Evolutionary conservation across 1,140 invertebrate genomes (phyloP), one percentile per base, ranked within the genome.

Genomic region (Cephus cinctus): DNA sequence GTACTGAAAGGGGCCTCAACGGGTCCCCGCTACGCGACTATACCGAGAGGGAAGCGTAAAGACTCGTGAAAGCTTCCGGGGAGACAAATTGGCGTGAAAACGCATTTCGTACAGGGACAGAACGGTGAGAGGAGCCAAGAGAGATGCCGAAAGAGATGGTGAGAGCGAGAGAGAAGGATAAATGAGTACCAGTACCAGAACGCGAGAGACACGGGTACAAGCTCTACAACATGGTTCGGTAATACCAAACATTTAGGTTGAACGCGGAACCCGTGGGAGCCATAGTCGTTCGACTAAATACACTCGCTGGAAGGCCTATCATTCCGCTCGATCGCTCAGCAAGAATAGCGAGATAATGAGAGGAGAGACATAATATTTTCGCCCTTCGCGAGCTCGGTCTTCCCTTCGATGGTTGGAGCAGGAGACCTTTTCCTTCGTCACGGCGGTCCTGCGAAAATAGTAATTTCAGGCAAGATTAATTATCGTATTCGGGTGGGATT

Each of bases 51-150:
- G 46, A 30, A 23, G 48, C 40, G 49, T 71, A 71, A 74, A 74
- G 71, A 74, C 71, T 73, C 65, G 71, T 74, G 67, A 73, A 74
- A 73, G 70, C 54, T 56, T 56, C 54, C 54, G 54, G 54, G 48
- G 46, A 42, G 54, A 51, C 42, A 56, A 56, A 56, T 56, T 56
- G 54, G 49, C 45, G 71, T 74, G 71, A 73, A 74, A 74, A 74
- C 69, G 69, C 69, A 69, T 71, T 70, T 74, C 54, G 39, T 52
- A 18, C 14, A 30, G 12, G 14, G 16, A n/a, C 14, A 12, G 2
- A 23, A 39, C 15, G 18, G 15, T 36, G 42, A 20, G 32, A 16
- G 50, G 23, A 41, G 41, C 22, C 42, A 47, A 21, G 12, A 27
- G 43, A 46, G 48, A 50, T 52, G 51, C 42, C 50, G 47, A 32